Percentiles rank a stretch among this genome's conserved stretches.
Evolutionary conservation across 2,797 vertebrate species (phyloP).

Genomic region (Brachyrhaphis roseni): DNA sequence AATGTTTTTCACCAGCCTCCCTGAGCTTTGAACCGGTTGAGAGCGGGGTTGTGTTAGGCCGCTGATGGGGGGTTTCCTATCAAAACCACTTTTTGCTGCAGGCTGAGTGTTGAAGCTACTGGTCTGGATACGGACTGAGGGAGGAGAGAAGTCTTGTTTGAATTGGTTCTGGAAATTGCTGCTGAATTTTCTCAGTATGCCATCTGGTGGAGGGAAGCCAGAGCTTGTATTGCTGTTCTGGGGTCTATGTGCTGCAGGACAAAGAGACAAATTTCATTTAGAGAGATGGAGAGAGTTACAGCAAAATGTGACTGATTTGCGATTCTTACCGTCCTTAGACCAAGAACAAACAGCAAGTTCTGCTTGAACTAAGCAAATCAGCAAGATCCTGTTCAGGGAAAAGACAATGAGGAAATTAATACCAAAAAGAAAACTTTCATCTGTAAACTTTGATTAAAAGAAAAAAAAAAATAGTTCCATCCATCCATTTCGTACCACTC

Average conservation of each 20-base stretch:
- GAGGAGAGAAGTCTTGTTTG: constrained; percentile 45
- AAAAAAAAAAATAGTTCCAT: background rate
- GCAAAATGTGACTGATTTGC: background rate
- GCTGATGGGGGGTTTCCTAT: background rate
- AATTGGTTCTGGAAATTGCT: constrained; percentile 54
- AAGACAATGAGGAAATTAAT: background rate
- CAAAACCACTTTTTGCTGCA: background rate
- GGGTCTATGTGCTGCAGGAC: constrained; percentile 23
- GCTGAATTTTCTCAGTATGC: background rate
- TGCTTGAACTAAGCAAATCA: constrained; percentile 2
- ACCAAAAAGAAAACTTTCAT: background rate
- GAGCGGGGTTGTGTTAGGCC: background rate
- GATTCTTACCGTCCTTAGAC: constrained; percentile 39
- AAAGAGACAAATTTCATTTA: background rate
- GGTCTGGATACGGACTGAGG: constrained; percentile 4
- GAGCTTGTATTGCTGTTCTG: constrained; percentile 21
- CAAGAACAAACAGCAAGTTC: constrained; percentile 23
- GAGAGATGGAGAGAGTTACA: background rate
- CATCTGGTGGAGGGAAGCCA: constrained; percentile 43
- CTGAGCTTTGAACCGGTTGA: background rate
- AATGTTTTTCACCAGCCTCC: background rate
- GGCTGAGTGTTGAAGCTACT: background rate
- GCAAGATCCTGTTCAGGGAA: background rate
- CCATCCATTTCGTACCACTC: no score
- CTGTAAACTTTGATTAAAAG: background rate